Evolutionary conservation across 2,888 invertebrate species (phyloP), one percentile per base, ranked within the genome.

Genomic region (Orgyia antiqua): DNA sequence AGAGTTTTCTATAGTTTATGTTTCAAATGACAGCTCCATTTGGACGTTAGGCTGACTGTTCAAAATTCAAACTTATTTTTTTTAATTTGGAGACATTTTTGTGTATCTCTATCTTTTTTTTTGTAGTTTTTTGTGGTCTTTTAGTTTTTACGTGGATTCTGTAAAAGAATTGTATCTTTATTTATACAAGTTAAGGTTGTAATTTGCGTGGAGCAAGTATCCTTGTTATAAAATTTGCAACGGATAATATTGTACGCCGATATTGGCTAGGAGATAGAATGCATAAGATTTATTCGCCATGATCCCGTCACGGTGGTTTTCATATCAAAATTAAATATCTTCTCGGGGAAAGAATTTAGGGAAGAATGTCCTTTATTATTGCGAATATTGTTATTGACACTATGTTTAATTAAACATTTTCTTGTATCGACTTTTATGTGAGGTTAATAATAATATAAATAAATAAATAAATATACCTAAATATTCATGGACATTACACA

Each of bases 281-380:
- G 71, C 75, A 77, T 78, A 76, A 76, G 74, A 82, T 80, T 80
- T 83, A 84, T 82, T 74, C 64, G 68, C 55, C 57, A 59, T 57
- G 62, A 57, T 54, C 55, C 62, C 67, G 60, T 76, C 79, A 76
- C 67, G 75, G 73, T 58, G 69, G 68, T 64, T 75, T 66, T 66
- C 70, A 68, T 84, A 84, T 84, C 83, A 80, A 82, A 80, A 84
- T 82, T 83, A 83, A 82, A 83, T 82, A 82, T 83, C 82, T 73
- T 45, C 54, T 49, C 56, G 65, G 62, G 43, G 43, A 42, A 37
- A 36, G 55, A 58, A 58, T 58, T 52, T 55, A 51, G 44, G 50
- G 48, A 54, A 51, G 50, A 56, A 63, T 65, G 50, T 54, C 35
- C 55, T 56, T 48, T 42, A 42, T 55, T 36, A 39, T 40, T 28